These are phyloP conservation scores for Gambusia yucatana DNA, from an alignment of 2,797 vertebrate species.

Conservation along the genomic window DNA sequence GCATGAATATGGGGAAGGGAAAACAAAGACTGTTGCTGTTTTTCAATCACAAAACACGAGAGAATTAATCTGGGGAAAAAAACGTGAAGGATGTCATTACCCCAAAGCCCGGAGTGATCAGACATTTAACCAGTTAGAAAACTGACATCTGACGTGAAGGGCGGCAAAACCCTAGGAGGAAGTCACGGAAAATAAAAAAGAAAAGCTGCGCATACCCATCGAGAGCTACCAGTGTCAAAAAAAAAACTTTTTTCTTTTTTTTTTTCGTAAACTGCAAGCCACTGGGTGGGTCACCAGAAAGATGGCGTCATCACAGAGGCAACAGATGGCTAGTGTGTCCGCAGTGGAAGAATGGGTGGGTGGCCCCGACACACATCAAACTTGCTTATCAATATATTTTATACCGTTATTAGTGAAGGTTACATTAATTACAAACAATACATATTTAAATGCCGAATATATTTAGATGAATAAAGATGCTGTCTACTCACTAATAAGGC, in stretches of 20 bases:
- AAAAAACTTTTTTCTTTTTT: slow-evolving; percentile 27
- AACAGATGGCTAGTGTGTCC: slow-evolving; percentile 84
- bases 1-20: neutral
- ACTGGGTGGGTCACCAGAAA: slow-evolving; percentile 80
- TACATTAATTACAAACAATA: neutral
- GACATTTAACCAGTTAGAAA: neutral
- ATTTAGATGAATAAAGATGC: neutral
- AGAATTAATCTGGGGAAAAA: neutral
- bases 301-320: slow-evolving; percentile 83
- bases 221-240: slow-evolving; percentile 40
- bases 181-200: slow-evolving; percentile 1
- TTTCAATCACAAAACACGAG: neutral
- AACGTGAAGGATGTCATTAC: neutral
- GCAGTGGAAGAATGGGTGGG: slow-evolving; percentile 74
- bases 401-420: neutral
- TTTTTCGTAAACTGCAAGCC: slow-evolving; percentile 34
- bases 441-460: neutral
- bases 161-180: neutral
- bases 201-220: slow-evolving; percentile 15
- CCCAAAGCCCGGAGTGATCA: neutral
- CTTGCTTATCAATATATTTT: slow-evolving; percentile 7
- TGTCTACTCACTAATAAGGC: neutral
- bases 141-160: neutral
- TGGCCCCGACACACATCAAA: slow-evolving; percentile 60
- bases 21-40: neutral